These are phyloP conservation scores for human DNA, from an alignment of 2,113 vertebrate genomes.

Conservation along the genomic window GRCh38 chr12:46550001-46550500, in stretches of 20 bases:
- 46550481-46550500: neutral
- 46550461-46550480: neutral
- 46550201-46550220: neutral
- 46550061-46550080: neutral
- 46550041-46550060: neutral
- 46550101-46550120: neutral
- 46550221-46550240: neutral
- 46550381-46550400: neutral
- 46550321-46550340: neutral
- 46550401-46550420: neutral
- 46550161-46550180: neutral
- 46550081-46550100: neutral
- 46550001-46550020: neutral
- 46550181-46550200: neutral
- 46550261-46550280: neutral
- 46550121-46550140: neutral
- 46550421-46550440: neutral
- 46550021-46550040: neutral
- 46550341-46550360: neutral
- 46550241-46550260: neutral
- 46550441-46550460: neutral
- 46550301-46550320: neutral
- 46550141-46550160: neutral
- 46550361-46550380: neutral
- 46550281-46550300: no score